These are phyloP conservation scores for Mesocricetus auratus DNA, from an alignment of 2,113 vertebrate species.

Conservation along the genomic window DNA sequence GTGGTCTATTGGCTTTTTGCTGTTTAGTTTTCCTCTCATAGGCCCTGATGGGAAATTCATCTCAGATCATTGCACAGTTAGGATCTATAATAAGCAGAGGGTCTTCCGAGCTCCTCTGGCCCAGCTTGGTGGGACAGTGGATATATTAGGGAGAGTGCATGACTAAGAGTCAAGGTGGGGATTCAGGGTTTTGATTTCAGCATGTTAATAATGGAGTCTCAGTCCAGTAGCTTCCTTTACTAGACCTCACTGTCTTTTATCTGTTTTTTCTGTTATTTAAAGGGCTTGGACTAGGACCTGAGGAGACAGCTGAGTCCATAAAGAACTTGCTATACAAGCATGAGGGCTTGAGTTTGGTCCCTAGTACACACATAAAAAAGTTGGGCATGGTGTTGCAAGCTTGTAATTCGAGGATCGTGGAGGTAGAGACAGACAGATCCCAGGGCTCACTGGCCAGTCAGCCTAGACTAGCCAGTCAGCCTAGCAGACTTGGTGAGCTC, in stretches of 20 bases:
- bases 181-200: neutral
- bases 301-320: no score
- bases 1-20: constrained; percentile 24
- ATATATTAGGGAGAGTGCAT: neutral
- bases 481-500: neutral
- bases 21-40: neutral
- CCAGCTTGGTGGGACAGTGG: neutral
- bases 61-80: constrained; percentile 20
- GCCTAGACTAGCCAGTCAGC: neutral
- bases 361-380: no score
- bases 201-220: neutral
- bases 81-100: neutral
- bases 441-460: neutral
- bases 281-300: neutral
- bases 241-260: neutral
- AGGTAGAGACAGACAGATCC: neutral
- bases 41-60: constrained; percentile 17
- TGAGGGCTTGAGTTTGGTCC: neutral
- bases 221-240: neutral
- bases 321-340: neutral
- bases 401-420: no score
- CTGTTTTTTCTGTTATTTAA: constrained; percentile 30
- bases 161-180: neutral
- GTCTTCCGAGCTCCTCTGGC: neutral
- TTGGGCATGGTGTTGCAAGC: neutral